Percentiles rank a stretch among this genome's conserved stretches.
These are phyloP conservation scores for Phanerotoma sp. DNA, from an alignment of 2,888 invertebrate species.

Conservation along the genomic window DNA sequence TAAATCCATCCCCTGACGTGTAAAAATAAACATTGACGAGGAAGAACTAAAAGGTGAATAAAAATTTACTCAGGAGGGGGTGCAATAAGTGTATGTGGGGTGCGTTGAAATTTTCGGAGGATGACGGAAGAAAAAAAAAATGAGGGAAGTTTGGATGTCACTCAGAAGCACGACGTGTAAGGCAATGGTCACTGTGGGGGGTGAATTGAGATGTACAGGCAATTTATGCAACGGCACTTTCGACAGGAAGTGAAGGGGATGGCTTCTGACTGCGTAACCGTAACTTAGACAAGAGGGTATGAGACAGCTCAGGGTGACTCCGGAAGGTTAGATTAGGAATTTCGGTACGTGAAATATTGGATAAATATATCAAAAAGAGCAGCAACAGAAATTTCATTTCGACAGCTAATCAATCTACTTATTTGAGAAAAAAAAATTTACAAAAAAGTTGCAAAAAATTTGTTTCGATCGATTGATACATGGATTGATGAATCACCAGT, in stretches of 20 bases:
- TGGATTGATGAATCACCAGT: too few species aligned
- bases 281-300: not conserved
- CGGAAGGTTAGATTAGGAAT: too few species aligned
- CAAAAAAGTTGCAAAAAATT: too few species aligned
- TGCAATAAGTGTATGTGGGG: too few species aligned
- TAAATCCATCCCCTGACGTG: too few species aligned
- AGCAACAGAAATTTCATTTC: too few species aligned
- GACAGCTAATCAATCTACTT: too few species aligned
- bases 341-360: too few species aligned
- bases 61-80: not conserved
- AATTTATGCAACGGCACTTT: constrained; percentile 52
- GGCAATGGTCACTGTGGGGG: constrained; percentile 30
- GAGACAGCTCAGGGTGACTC: not conserved
- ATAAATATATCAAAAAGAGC: too few species aligned
- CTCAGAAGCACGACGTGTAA: constrained; percentile 28
- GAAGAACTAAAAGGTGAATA: not conserved
- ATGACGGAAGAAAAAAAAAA: not conserved
- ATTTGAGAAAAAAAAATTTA: too few species aligned
- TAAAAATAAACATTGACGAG: not conserved
- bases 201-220: constrained; percentile 48
- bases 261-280: not conserved
- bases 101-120: constrained; percentile 1
- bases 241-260: constrained; percentile 35
- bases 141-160: constrained; percentile 20
- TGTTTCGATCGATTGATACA: too few species aligned